Percentiles rank a stretch among this genome's conserved stretches.
Evolutionary conservation across 2,888 invertebrate species (phyloP).

Genomic region (Tanytarsus gracilentus): DNA sequence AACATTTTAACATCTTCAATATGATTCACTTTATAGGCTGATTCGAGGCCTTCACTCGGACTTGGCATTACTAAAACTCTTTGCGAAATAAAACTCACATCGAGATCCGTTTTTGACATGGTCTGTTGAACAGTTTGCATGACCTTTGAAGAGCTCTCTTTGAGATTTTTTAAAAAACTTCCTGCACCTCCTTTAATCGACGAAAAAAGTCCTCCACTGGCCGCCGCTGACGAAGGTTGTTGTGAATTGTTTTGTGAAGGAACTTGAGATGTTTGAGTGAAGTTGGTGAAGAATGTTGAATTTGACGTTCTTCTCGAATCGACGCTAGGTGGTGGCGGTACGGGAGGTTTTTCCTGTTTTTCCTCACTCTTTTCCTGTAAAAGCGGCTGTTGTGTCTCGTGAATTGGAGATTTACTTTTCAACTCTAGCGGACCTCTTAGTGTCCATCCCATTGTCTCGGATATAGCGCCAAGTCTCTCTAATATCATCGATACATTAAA

Average conservation of each 20-base stretch:
- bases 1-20: conserved; percentile 81
- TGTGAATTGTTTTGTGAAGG: conserved; percentile 33
- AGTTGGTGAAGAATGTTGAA: neutral
- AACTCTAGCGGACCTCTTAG: conserved; percentile 66
- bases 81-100: conserved; percentile 87
- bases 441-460: conserved; percentile 74
- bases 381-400: conserved; percentile 31
- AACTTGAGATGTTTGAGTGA: conserved; percentile 39
- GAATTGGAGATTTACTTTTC: conserved; percentile 45
- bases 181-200: conserved; percentile 89
- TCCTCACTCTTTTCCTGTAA: conserved; percentile 35
- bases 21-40: conserved; percentile 85
- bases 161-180: conserved; percentile 83
- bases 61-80: conserved; percentile 89
- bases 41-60: conserved; percentile 88
- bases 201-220: conserved; percentile 60
- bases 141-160: conserved; percentile 92
- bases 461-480: conserved; percentile 79
- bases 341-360: too few species aligned
- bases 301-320: neutral
- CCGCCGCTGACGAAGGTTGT: conserved; percentile 15
- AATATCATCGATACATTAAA: conserved; percentile 69
- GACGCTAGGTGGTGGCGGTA: conserved; percentile 31
- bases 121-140: conserved; percentile 94
- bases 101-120: conserved; percentile 78